A percentile compares a stretch with the other conserved stretches of the same genome.
phyloP scores from a whole-genome alignment of 1,140 invertebrate species.

The Philopotamus ludificatus region DNA sequence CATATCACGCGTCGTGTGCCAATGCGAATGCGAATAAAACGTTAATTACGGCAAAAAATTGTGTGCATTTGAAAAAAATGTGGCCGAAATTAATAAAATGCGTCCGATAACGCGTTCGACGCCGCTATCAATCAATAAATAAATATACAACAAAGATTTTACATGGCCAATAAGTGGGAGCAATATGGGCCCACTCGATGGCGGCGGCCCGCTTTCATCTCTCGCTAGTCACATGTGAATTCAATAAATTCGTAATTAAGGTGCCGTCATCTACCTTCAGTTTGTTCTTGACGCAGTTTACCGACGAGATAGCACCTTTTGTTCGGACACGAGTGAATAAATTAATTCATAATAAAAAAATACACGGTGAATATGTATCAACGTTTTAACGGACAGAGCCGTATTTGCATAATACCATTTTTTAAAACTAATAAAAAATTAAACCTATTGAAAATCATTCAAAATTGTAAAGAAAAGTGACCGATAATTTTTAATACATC shows the following conservation, averaged over 20 bases:
- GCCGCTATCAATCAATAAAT: constrained; percentile 39
- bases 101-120: constrained; percentile 30
- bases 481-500: no score
- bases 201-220: constrained; percentile 31
- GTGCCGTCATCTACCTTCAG: constrained; percentile 30
- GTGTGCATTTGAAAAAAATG: no score
- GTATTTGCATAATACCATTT: no score
- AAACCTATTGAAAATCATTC: no score
- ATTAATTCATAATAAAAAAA: constrained; percentile 18
- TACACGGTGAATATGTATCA: not conserved
- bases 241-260: constrained; percentile 38
- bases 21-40: no score
- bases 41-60: no score
- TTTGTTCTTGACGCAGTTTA: constrained; percentile 5
- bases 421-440: no score
- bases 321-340: constrained; percentile 23
- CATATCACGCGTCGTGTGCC: no score
- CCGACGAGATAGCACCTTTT: constrained; percentile 21
- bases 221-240: constrained; percentile 17
- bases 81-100: constrained; percentile 35
- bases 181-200: constrained; percentile 28
- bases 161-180: constrained; percentile 32
- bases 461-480: no score
- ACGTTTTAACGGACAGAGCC: not conserved
- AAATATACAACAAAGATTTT: constrained; percentile 24